Conservation (phyloP, 2,113 vertebrate genomes). For the Halcyon senegalensis region DNA sequence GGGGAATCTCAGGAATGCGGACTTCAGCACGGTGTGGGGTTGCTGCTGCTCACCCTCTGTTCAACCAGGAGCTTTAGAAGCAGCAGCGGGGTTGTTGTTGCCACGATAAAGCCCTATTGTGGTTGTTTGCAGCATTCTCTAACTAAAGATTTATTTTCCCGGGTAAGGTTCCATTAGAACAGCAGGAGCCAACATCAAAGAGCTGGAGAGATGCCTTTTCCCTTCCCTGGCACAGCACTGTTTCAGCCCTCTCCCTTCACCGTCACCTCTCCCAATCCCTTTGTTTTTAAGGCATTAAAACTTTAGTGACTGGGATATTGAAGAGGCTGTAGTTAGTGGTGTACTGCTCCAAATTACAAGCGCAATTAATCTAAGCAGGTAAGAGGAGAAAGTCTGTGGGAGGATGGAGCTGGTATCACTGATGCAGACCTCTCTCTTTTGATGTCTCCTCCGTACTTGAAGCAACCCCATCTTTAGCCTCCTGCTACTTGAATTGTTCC, state of each 20-base stretch:
- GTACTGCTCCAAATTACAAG: not conserved
- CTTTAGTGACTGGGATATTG: not conserved
- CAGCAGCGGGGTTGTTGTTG: not conserved
- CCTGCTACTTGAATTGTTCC: not conserved
- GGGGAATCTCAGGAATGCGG: constrained; percentile 60
- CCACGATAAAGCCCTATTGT: constrained; percentile 30
- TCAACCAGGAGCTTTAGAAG: constrained; percentile 20
- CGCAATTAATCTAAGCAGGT: not conserved
- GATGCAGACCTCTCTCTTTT: not conserved
- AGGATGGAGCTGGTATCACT: not conserved
- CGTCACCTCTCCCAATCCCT: not conserved
- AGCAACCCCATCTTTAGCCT: not conserved
- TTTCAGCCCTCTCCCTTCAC: not conserved
- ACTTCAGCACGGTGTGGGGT: not conserved
- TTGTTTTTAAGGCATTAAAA: not conserved
- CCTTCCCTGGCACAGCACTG: not conserved
- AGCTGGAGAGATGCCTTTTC: not conserved
- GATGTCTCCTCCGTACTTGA: not conserved
- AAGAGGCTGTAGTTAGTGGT: not conserved
- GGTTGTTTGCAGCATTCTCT: constrained; percentile 48
- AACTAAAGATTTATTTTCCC: constrained; percentile 59
- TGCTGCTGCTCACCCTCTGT: not conserved
- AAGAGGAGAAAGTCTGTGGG: not conserved
- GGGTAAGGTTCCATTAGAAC: constrained; percentile 41
- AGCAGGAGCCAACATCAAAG: constrained; percentile 18